phyloP scores from a whole-genome alignment of 2,797 vertebrate genomes.

The Neopelma chrysocephalum region DNA sequence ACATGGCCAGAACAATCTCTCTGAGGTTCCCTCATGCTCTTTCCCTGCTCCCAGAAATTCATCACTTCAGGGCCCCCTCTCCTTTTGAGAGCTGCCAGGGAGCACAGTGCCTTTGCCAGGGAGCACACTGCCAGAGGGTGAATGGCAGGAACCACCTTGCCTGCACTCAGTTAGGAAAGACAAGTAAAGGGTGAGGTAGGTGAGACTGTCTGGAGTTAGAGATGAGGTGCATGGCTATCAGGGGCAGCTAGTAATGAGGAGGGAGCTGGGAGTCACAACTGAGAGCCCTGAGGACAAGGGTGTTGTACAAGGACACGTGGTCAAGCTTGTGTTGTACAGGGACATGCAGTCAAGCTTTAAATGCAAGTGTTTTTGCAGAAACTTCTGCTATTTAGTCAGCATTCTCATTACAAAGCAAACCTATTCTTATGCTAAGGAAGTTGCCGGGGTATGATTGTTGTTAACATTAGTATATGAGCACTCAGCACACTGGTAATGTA shows the following conservation, averaged over 20 bases:
- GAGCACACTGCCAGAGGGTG: fast-evolving
- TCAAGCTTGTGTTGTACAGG: not conserved
- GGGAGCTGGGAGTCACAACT: not conserved
- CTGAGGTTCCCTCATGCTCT: not conserved
- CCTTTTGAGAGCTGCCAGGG: not conserved
- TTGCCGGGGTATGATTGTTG: not conserved
- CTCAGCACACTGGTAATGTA: not conserved
- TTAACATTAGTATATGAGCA: not conserved
- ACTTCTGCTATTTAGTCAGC: not conserved
- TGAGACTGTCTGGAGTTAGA: not conserved
- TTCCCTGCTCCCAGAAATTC: not conserved
- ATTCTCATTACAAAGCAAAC: not conserved
- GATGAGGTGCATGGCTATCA: fast-evolving
- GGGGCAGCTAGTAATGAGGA: not conserved
- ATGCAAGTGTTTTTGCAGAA: not conserved
- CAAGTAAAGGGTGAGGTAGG: not conserved
- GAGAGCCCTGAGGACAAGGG: not conserved
- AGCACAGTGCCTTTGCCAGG: not conserved
- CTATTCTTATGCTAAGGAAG: not conserved
- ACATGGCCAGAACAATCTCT: not conserved
- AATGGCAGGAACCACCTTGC: not conserved
- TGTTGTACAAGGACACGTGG: not conserved
- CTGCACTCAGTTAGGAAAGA: not conserved
- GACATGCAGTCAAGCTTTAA: not conserved
- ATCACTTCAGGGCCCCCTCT: not conserved